Evolutionary conservation across 2,888 invertebrate genomes (phyloP).

Genomic region (Torymus texanus): DNA sequence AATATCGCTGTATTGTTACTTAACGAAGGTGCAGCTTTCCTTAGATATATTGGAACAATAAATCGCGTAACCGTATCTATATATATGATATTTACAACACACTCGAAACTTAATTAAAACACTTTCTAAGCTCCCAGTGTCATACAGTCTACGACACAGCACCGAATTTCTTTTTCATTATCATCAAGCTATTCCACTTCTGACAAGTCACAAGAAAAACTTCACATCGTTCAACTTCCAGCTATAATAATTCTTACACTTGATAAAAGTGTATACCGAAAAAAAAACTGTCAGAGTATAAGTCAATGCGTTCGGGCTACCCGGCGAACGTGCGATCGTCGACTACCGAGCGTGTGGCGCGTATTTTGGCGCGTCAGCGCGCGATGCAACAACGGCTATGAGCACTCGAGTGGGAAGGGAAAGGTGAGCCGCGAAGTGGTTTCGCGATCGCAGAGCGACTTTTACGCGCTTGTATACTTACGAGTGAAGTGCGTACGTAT

Average conservation of each 20-base stretch:
- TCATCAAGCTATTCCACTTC: no score
- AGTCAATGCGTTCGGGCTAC: conserved; percentile 51
- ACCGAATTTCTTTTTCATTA: no score
- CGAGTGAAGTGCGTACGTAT: no score
- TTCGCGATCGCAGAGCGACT: neutral
- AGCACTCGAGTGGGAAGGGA: conserved; percentile 34
- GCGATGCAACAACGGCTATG: conserved; percentile 28
- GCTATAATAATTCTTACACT: no score
- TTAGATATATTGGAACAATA: no score
- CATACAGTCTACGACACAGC: neutral
- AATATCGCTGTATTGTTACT: no score
- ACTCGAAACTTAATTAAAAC: neutral
- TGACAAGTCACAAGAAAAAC: no score
- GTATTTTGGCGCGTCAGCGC: conserved; percentile 66
- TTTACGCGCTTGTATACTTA: no score
- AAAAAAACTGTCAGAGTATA: conserved; percentile 17
- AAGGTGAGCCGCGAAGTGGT: conserved; percentile 25
- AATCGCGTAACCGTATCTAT: no score
- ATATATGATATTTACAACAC: neutral
- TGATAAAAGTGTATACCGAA: no score
- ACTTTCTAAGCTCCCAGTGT: neutral
- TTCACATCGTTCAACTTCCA: no score
- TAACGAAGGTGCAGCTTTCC: no score
- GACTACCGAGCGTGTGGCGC: conserved; percentile 31
- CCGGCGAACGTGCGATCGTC: conserved; percentile 55